Evolutionary conservation across 2,113 vertebrate genomes (phyloP), one percentile per base, ranked within the genome.

Genomic region (Anarhynchus alexandrinus): DNA sequence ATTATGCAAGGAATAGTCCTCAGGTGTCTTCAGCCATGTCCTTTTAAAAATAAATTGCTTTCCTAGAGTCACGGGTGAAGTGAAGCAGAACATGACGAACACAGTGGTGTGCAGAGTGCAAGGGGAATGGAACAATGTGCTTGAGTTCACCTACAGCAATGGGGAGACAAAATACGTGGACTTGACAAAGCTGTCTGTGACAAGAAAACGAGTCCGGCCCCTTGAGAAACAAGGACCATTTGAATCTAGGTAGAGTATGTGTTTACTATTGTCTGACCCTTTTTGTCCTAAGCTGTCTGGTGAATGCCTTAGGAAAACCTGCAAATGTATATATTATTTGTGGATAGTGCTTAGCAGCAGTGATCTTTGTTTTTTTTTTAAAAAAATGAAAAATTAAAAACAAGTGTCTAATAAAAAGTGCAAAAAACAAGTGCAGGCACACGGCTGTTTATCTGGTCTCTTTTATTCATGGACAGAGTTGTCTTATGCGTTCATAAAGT

Each of bases 81-180:
- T 99, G 89, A 99, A 99, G 97, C 99, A 99, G 97, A 99, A 99
- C 84, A 0, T 90, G 26, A 98, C 98, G 10, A 99, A 98, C 82
- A 98, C 98, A 0, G 99, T 99, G 97, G 99, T 99, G 64, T 99
- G 99, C 94, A 98, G 98, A 32, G 99, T 99, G 45, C 99, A 99
- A 92, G 99, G 99, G 4, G 99, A 99, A 94, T 99, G 99, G 99
- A 99, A 99, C 83, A 99, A 99, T 2, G 27, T 98, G 12, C 97
- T 99, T 18, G 99, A 99, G 97, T 99, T 99, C 97, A 98, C 98
- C 83, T 99, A 99, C 93, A 98, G 97, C 97, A 99, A 70, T 0
- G 99, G 99, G 7, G 99, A 99, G 61, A 99, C 98, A 0, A 98
- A 98, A 82, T 96, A 96, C 1, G 98, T 99, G 73, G 99, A 99